Percentiles rank a stretch among this genome's conserved stretches.
Conservation (phyloP, 1,140 invertebrate species). For the Achroia grisella region DNA sequence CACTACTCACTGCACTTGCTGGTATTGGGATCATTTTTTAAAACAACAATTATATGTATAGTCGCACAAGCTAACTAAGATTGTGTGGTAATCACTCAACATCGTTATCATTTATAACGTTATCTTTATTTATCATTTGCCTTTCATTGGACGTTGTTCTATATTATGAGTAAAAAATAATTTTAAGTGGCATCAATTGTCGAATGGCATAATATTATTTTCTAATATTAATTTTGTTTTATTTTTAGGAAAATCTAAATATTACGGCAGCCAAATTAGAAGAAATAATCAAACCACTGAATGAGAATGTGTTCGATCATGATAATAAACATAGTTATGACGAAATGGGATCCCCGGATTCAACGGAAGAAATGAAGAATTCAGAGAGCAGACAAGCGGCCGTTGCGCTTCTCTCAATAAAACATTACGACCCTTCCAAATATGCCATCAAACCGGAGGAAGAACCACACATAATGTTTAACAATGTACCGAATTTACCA, state of each 20-base stretch:
- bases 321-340: slow-evolving; percentile 51
- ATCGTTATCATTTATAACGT: too few relatives aligned
- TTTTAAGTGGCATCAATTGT: too few relatives aligned
- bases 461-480: slow-evolving; percentile 66
- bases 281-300: slow-evolving; percentile 67
- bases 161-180: too few relatives aligned
- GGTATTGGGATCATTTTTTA: too few relatives aligned
- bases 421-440: slow-evolving; percentile 70
- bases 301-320: slow-evolving; percentile 48
- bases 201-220: too few relatives aligned
- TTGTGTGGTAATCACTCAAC: too few relatives aligned
- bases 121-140: too few relatives aligned
- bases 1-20: too few relatives aligned
- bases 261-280: slow-evolving; percentile 67
- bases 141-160: slow-evolving; percentile 55
- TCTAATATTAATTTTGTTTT: slow-evolving; percentile 49
- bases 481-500: slow-evolving; percentile 61
- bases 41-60: too few relatives aligned
- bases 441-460: slow-evolving; percentile 62
- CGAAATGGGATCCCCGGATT: slow-evolving; percentile 66
- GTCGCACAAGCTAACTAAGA: too few relatives aligned
- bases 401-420: slow-evolving; percentile 67
- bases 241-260: slow-evolving; percentile 66
- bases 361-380: slow-evolving; percentile 72
- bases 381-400: slow-evolving; percentile 69